A percentile compares a stretch with the other conserved stretches of the same genome.
phyloP scores from a whole-genome alignment of 2,797 vertebrate genomes.

The Sebastes glaucus region DNA sequence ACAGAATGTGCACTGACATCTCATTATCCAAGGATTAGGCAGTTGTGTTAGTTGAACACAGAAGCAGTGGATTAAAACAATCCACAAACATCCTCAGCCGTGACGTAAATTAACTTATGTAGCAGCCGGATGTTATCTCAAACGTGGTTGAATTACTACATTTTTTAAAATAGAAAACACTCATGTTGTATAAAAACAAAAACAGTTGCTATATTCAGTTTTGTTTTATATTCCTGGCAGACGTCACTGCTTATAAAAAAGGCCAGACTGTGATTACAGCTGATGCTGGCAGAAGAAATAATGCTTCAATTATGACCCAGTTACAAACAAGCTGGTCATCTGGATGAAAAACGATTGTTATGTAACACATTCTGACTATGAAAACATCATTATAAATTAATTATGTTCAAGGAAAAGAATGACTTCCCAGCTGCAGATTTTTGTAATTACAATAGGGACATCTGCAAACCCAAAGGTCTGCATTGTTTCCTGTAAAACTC shows the following conservation, averaged over 20 bases:
- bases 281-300: constrained; percentile 59
- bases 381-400: constrained; percentile 30
- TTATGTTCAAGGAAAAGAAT: constrained; percentile 18
- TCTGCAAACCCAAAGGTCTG: constrained; percentile 1
- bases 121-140: background rate
- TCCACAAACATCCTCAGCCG: background rate
- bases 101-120: background rate
- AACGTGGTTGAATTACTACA: background rate
- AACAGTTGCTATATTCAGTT: background rate
- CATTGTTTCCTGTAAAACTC: background rate
- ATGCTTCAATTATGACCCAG: constrained; percentile 74
- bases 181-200: background rate
- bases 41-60: background rate
- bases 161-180: background rate
- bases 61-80: constrained; percentile 6
- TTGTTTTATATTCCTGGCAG: constrained; percentile 18
- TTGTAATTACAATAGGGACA: background rate
- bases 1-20: background rate
- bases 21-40: background rate
- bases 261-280: constrained; percentile 68
- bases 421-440: constrained; percentile 10
- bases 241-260: constrained; percentile 36
- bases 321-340: constrained; percentile 65
- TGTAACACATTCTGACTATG: constrained; percentile 30
- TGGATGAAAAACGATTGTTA: constrained; percentile 38